These are phyloP conservation scores for Teleiodes luculella DNA, from an alignment of 2,888 invertebrate species.

Conservation along the genomic window DNA sequence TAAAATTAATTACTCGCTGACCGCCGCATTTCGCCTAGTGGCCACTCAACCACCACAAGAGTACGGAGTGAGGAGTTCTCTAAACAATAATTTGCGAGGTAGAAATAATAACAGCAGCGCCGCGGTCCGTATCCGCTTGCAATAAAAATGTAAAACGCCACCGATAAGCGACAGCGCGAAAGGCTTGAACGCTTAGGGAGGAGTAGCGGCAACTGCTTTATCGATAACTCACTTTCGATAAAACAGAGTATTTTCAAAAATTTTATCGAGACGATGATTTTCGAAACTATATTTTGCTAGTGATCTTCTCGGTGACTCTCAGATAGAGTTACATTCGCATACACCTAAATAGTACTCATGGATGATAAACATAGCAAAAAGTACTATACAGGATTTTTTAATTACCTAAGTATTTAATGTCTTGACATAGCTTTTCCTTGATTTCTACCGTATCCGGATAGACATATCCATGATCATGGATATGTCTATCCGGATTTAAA, in stretches of 20 bases:
- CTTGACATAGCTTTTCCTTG: too few species aligned
- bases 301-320: too few species aligned
- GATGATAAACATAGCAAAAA: too few species aligned
- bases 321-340: too few species aligned
- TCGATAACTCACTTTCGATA: constrained; percentile 12
- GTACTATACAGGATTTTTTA: too few species aligned
- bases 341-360: too few species aligned
- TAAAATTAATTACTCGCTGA: background rate
- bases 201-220: background rate
- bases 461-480: too few species aligned
- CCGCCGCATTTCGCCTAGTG: background rate
- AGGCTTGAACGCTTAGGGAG: constrained; percentile 66
- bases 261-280: too few species aligned
- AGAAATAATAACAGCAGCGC: constrained; percentile 73
- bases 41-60: constrained; percentile 19
- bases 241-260: background rate
- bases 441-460: too few species aligned
- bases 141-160: constrained; percentile 77
- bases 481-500: too few species aligned
- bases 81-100: constrained; percentile 74
- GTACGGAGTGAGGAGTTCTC: constrained; percentile 47
- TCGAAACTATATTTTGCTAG: too few species aligned
- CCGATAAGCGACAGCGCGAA: constrained; percentile 73
- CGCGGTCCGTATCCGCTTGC: constrained; percentile 74
- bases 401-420: too few species aligned